Evolutionary conservation across 37 sponge, comb jelly and placozoan species (phyloP).

Genomic region (Halisarca cf. caerulea): DNA sequence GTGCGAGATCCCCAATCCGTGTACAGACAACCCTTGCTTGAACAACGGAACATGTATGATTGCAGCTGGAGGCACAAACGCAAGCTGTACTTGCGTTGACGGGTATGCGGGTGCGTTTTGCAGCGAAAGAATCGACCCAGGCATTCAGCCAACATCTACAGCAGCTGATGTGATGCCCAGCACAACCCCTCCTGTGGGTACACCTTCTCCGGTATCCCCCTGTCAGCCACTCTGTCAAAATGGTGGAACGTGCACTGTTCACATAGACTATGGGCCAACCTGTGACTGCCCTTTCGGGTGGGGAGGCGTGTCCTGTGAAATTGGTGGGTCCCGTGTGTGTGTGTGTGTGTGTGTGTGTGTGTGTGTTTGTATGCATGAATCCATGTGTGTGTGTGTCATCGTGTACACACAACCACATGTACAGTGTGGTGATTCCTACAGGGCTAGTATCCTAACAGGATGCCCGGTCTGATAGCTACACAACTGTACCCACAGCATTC

Average conservation of each 20-base stretch:
- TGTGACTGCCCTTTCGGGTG: slow-evolving; percentile 45
- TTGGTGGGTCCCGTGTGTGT: slow-evolving; percentile 44
- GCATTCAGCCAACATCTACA: background rate
- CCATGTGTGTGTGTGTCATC: too few species aligned
- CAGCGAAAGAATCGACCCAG: background rate
- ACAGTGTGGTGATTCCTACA: too few species aligned
- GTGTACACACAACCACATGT: too few species aligned
- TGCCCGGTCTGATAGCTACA: too few species aligned
- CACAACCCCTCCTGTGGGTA: background rate
- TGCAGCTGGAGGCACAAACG: background rate
- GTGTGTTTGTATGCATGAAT: background rate
- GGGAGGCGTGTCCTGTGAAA: slow-evolving; percentile 33
- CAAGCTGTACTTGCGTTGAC: background rate
- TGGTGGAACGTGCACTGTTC: slow-evolving; percentile 30
- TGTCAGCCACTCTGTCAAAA: slow-evolving; percentile 14
- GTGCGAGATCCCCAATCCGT: background rate
- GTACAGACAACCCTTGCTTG: background rate
- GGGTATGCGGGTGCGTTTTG: background rate
- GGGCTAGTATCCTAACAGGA: too few species aligned
- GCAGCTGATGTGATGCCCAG: background rate
- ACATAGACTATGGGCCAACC: background rate
- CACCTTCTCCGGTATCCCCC: background rate
- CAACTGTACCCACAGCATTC: too few species aligned
- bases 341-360: too few species aligned
- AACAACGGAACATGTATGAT: background rate